Conservation (phyloP, 2,888 invertebrate genomes). For the Zaprionus obscuricornis region DNA sequence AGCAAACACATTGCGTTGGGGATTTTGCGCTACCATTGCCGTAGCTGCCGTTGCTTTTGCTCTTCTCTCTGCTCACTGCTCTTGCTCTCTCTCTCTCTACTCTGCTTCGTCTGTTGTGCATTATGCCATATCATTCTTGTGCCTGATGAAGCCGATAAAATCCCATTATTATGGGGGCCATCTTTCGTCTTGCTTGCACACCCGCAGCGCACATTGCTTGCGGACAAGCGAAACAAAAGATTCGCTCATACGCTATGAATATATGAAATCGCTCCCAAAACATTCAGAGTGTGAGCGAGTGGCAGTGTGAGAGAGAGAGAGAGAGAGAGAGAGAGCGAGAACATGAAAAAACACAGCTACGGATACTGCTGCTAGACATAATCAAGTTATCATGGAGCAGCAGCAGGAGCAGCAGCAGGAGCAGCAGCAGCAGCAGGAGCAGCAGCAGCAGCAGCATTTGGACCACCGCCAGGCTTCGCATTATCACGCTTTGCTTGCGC, state of each 20-base stretch:
- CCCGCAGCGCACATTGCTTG: constrained; percentile 61
- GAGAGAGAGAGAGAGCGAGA: constrained; percentile 14
- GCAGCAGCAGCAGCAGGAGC: constrained; percentile 17
- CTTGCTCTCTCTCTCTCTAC: constrained; percentile 16
- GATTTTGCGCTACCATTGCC: too few relatives aligned
- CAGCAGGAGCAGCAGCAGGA: constrained; percentile 12
- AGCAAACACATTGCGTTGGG: too few relatives aligned
- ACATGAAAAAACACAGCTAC: constrained; percentile 27
- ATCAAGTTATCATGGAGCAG: constrained; percentile 45
- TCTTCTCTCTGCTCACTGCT: background rate
- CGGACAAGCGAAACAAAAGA: constrained; percentile 80
- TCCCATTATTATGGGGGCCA: constrained; percentile 83
- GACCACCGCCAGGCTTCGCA: constrained; percentile 42
- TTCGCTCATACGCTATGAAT: constrained; percentile 83
- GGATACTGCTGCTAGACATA: constrained; percentile 27
- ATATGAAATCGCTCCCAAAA: constrained; percentile 72
- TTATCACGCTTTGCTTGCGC: constrained; percentile 43
- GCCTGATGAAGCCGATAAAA: constrained; percentile 83
- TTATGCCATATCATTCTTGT: constrained; percentile 82
- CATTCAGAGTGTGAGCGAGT: constrained; percentile 8
- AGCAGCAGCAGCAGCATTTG: constrained; percentile 21
- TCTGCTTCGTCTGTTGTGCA: constrained; percentile 63
- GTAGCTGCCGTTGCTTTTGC: constrained; percentile 6
- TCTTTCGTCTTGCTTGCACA: constrained; percentile 75
- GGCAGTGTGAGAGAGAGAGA: constrained; percentile 11